Percentiles rank a stretch among this genome's conserved stretches.
Conservation (phyloP, 2,113 vertebrate genomes). For the Ramphastos sulfuratus region DNA sequence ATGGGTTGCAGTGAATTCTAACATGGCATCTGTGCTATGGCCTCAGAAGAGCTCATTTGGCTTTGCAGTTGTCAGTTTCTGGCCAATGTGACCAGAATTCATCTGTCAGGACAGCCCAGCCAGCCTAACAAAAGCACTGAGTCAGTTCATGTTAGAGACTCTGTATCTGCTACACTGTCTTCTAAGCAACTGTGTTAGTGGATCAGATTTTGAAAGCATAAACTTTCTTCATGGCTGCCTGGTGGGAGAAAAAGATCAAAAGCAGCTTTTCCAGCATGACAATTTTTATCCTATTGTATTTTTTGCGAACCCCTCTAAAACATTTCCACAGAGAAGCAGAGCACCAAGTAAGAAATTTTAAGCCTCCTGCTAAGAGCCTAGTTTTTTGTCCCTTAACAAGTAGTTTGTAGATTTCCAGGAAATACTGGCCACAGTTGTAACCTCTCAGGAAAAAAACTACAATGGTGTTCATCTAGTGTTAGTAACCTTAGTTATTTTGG, state of each 20-base stretch:
- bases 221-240: background rate
- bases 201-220: background rate
- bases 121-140: background rate
- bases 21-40: fast-evolving
- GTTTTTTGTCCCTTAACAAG: background rate
- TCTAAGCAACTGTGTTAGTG: background rate
- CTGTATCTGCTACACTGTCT: background rate
- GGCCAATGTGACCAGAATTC: background rate
- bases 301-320: background rate
- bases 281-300: background rate
- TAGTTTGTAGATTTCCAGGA: background rate
- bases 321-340: background rate
- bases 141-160: background rate
- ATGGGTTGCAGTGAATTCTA: background rate
- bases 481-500: background rate
- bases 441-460: background rate
- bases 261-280: background rate
- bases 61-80: background rate
- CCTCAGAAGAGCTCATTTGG: background rate
- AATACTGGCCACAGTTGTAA: fast-evolving
- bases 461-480: background rate
- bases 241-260: background rate
- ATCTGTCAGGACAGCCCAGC: background rate
- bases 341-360: background rate
- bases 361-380: background rate